Evolutionary conservation across 2,888 invertebrate genomes (phyloP), one percentile per base, ranked within the genome.

Genomic region (Leptinotarsa juncta): DNA sequence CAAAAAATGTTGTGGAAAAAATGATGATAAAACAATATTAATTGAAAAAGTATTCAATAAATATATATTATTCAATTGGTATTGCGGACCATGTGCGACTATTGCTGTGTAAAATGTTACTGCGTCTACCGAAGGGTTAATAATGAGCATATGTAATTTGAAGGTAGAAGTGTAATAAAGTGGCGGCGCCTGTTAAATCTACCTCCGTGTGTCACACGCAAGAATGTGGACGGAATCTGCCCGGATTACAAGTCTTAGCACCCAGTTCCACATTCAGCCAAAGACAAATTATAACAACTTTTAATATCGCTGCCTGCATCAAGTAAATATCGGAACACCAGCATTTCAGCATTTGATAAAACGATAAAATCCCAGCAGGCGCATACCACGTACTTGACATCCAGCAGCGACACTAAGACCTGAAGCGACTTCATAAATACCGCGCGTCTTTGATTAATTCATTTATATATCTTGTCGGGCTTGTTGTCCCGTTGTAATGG

Each of bases 391-490:
- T 57, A 57, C 57, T 67, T 53, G 50, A 48, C 74, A 67, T 74
- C 74, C 77, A 67, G 72, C 77, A 80, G 82, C 82, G 83, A 83
- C 84, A 82, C 79, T 71, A 67, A 71, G 75, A 72, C 78, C 72
- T 72, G 75, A 62, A 66, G 68, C 72, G 78, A 78, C 80, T 79
- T 78, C 79, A 81, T 81, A 82, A 82, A 82, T 79, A 78, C 81
- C 78, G 77, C 76, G 71, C 73, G 51, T 75, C 72, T 75, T 81
- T 82, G 82, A 83, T 83, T 82, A 83, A 83, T 83, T 83, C 82
- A 80, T 83, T 82, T 82, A 81, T 82, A 80, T 81, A 81, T 82
- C 82, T 82, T 81, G 82, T 82, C 81, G 81, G 77, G 80, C 80
- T 79, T 77, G 80, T 80, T 77, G 76, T 78, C 78, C 73, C 76